Evolutionary conservation across 2,888 invertebrate species (phyloP).

Genomic region (Trichacis sp.): DNA sequence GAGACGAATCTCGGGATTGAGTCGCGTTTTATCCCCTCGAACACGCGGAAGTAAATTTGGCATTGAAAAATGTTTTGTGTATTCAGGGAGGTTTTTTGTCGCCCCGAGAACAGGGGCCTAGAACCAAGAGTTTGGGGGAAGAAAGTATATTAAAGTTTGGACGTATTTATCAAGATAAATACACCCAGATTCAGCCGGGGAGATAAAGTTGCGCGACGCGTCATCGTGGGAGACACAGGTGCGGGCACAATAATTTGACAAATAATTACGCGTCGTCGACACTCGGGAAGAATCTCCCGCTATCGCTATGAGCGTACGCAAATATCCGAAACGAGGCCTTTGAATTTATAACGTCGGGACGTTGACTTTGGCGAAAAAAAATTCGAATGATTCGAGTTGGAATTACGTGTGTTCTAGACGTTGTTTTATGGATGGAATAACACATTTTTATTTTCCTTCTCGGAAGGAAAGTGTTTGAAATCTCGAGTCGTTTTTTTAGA

Average conservation of each 20-base stretch:
- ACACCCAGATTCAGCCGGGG: neutral
- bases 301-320: neutral
- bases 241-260: constrained; percentile 11
- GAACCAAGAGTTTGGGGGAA: neutral
- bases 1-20: neutral
- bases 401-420: no score
- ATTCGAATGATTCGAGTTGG: no score
- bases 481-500: no score
- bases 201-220: constrained; percentile 5
- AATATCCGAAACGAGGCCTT: neutral
- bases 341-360: neutral
- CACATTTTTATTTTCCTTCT: no score
- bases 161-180: constrained; percentile 1
- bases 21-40: neutral
- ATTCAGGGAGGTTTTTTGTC: neutral
- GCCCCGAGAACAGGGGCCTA: neutral
- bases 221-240: constrained; percentile 2
- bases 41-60: neutral
- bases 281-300: neutral
- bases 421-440: no score
- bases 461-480: no score
- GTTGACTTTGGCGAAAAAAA: neutral
- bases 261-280: constrained; percentile 3
- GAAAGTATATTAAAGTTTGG: constrained; percentile 2
- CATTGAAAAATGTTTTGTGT: neutral